phyloP scores from a whole-genome alignment of 2,888 invertebrate genomes.

The Ophion costatus region DNA sequence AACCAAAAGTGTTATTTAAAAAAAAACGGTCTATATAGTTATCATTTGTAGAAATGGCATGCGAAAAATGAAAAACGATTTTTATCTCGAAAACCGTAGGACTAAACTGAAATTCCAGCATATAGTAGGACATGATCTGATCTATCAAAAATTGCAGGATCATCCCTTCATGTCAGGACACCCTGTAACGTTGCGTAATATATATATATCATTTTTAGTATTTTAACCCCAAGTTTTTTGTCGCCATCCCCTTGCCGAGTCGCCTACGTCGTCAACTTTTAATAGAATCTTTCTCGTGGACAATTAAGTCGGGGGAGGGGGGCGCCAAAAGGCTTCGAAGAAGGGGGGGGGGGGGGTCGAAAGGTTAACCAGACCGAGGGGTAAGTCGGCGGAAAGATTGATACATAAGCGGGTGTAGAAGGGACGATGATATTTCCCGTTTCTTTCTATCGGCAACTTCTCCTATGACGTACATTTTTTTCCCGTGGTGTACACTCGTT shows the following conservation, averaged over 20 bases:
- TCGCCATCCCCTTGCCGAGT: slow-evolving; percentile 15
- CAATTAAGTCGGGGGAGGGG: slow-evolving; percentile 73
- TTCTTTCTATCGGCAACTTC: background rate
- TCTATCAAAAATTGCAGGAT: too few relatives aligned
- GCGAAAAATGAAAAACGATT: too few relatives aligned
- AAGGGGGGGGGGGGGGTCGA: slow-evolving; percentile 60
- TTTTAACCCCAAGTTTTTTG: slow-evolving; percentile 12
- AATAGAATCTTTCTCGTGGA: slow-evolving; percentile 77
- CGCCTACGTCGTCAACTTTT: slow-evolving; percentile 77
- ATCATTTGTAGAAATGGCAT: too few relatives aligned
- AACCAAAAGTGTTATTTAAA: too few relatives aligned
- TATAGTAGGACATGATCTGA: too few relatives aligned
- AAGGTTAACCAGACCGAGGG: slow-evolving; percentile 30
- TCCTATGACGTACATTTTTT: too few relatives aligned
- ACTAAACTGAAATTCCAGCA: too few relatives aligned
- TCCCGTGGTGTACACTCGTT: too few relatives aligned
- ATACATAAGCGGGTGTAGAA: too few relatives aligned
- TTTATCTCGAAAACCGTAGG: too few relatives aligned
- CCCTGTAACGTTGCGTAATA: background rate
- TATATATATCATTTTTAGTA: slow-evolving; percentile 11
- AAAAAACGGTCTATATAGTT: too few relatives aligned
- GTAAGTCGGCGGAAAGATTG: slow-evolving; percentile 7
- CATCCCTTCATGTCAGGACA: too few relatives aligned
- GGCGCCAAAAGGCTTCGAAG: slow-evolving; percentile 50
- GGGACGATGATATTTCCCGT: background rate